Base-by-base conservation (phyloP, 2,797 vertebrate genomes). In the Kryptopterus vitreolus region DNA sequence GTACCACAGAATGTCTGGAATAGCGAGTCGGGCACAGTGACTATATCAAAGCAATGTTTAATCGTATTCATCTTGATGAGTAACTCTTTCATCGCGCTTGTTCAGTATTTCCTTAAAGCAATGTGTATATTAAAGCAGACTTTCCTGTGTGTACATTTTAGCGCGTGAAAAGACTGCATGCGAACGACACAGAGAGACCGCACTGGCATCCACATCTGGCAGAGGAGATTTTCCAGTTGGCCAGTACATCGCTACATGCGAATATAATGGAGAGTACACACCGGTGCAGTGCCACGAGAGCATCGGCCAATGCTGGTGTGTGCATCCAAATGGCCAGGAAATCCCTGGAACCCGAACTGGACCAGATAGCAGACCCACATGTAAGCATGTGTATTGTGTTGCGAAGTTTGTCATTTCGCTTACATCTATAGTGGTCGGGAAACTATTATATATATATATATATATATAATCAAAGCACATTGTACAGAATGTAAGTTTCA, bases 241-340 rank as follows among this genome's bases (percentile, higher is more conserved):
- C 12, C 91, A 92, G 16, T 96, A 93, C 76, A 80, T 98, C 77
- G 97, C 97, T 0, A 83, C 91, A 3, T 99, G 98, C 82, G 96
- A 96, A 2, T 90, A 92, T 2, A 91, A 93, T 0, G 98, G 98
- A 0, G 90, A 91, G 62, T 99, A 96, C 0, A 76, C 87, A 3
- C 92, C 97, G 53, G 92, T 90, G 22, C 98, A 99, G 90, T 99
- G 97, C 87, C 95, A 97, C 0, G 58, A 82, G 69, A 90, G 91
- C 90, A 92, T 86, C 0, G 95, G 95, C 1, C 91, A 96, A 78
- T 98, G 98, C 84, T 99, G 98, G 98, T 99, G 98, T 1, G 96
- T 98, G 86, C 94, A 96, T 80, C 87, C 87, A 0, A 89, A 92
- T 0, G 97, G 98, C 26, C 94, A 93, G 12, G 96, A 98, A 89